A percentile compares a stretch with the other conserved stretches of the same genome.
Conservation (phyloP, 2,888 invertebrate species). For the Dromius quadrimaculatus region DNA sequence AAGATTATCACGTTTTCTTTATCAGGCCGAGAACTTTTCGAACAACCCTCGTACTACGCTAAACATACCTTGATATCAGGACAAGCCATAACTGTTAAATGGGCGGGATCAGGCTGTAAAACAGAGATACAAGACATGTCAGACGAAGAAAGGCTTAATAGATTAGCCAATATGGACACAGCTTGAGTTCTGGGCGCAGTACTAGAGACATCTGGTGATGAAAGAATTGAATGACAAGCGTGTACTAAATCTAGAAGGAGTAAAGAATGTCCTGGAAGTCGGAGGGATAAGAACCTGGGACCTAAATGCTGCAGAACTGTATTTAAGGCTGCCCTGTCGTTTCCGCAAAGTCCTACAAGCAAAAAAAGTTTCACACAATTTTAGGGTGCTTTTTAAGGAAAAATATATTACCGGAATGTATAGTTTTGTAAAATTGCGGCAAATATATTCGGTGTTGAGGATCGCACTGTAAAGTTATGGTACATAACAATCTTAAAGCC, state of each 20-base stretch:
- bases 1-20: no score
- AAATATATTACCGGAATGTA: constrained; percentile 77
- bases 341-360: constrained; percentile 72
- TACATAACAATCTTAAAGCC: constrained; percentile 89
- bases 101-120: constrained; percentile 71
- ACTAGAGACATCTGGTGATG: constrained; percentile 80
- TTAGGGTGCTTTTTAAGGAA: constrained; percentile 3
- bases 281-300: constrained; percentile 85
- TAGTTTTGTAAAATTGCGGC: constrained; percentile 86
- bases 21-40: no score
- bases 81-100: constrained; percentile 72
- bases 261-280: constrained; percentile 89
- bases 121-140: constrained; percentile 70
- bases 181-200: constrained; percentile 87
- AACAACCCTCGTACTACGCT: no score
- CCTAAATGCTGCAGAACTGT: constrained; percentile 84
- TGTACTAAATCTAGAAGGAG: constrained; percentile 90
- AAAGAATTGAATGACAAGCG: constrained; percentile 88
- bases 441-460: constrained; percentile 78
- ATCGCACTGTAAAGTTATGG: constrained; percentile 85
- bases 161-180: constrained; percentile 87
- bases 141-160: constrained; percentile 82
- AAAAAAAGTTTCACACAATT: constrained; percentile 36
- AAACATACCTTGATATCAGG: constrained; percentile 83
- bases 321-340: constrained; percentile 82